Conservation (phyloP, 1,140 invertebrate species). For the Zaprionus taronus region DNA sequence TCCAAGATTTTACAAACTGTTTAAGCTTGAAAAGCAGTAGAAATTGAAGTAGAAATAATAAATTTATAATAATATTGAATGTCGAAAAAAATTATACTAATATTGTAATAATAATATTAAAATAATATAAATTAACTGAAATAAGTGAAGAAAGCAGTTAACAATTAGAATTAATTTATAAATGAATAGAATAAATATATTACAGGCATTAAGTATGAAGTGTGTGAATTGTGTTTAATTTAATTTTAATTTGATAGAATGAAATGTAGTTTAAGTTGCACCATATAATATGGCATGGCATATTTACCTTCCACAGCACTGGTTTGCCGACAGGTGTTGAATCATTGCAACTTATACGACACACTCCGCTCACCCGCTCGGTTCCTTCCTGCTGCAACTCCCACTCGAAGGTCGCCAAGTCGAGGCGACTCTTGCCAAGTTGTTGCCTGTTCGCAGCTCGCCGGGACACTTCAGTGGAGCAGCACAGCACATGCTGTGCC, state of each 20-base stretch:
- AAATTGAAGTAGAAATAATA: neutral
- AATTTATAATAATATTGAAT: too few relatives aligned
- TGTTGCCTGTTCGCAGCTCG: constrained; percentile 2
- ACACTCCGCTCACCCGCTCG: neutral
- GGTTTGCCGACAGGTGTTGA: neutral
- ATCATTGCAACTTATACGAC: neutral
- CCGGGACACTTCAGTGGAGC: constrained; percentile 13
- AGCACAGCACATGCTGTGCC: constrained; percentile 13
- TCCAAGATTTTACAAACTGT: constrained; percentile 1
- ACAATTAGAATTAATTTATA: too few relatives aligned
- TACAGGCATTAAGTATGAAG: too few relatives aligned
- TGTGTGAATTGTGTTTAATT: too few relatives aligned
- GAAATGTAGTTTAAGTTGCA: too few relatives aligned
- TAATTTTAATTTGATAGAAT: too few relatives aligned
- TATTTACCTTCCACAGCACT: neutral
- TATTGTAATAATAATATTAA: too few relatives aligned
- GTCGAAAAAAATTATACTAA: too few relatives aligned
- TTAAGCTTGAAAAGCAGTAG: neutral
- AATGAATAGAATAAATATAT: too few relatives aligned
- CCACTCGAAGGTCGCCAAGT: constrained; percentile 2
- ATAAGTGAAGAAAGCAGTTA: too few relatives aligned
- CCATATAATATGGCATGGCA: too few relatives aligned
- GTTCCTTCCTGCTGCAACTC: neutral
- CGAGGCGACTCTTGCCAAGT: constrained; percentile 8
- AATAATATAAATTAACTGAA: too few relatives aligned